A percentile compares a stretch with the other conserved stretches of the same genome.
phyloP scores from a whole-genome alignment of 2,888 invertebrate species.

The Melanotus villosus region DNA sequence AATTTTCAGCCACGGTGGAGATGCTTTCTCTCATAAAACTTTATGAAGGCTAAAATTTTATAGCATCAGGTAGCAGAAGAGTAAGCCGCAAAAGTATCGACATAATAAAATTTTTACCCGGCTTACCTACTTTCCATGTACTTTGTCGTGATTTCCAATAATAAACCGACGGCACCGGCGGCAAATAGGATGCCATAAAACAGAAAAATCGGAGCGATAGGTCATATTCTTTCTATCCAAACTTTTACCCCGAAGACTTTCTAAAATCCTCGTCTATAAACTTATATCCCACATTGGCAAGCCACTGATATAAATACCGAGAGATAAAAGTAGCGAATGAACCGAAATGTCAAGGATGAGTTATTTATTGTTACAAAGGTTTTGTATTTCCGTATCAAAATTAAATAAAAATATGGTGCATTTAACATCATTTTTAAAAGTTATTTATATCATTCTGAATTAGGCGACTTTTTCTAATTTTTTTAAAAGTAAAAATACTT shows the following conservation, averaged over 20 bases:
- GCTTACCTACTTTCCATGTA: constrained; percentile 37
- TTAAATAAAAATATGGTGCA: no score
- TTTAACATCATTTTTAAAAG: no score
- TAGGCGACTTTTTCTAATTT: no score
- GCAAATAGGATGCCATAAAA: constrained; percentile 34
- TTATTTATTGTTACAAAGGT: constrained; percentile 10
- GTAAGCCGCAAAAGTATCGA: constrained; percentile 46
- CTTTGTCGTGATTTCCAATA: constrained; percentile 44
- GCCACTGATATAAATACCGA: constrained; percentile 20
- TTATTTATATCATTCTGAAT: no score
- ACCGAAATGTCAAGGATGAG: not conserved
- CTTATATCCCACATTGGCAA: constrained; percentile 26
- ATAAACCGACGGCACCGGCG: constrained; percentile 39
- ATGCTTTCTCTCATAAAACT: constrained; percentile 38
- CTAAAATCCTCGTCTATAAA: constrained; percentile 33
- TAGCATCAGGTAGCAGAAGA: constrained; percentile 48
- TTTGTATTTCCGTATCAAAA: no score
- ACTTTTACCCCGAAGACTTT: constrained; percentile 16
- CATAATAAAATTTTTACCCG: constrained; percentile 40
- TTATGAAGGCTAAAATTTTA: constrained; percentile 46
- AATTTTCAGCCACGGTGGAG: not conserved
- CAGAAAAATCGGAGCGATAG: constrained; percentile 32
- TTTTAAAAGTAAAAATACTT: no score
- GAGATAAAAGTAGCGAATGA: constrained; percentile 6
- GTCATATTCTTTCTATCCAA: constrained; percentile 31